These are phyloP conservation scores for Corynorhinus townsendii DNA, from an alignment of 2,113 vertebrate genomes.

Conservation along the genomic window DNA sequence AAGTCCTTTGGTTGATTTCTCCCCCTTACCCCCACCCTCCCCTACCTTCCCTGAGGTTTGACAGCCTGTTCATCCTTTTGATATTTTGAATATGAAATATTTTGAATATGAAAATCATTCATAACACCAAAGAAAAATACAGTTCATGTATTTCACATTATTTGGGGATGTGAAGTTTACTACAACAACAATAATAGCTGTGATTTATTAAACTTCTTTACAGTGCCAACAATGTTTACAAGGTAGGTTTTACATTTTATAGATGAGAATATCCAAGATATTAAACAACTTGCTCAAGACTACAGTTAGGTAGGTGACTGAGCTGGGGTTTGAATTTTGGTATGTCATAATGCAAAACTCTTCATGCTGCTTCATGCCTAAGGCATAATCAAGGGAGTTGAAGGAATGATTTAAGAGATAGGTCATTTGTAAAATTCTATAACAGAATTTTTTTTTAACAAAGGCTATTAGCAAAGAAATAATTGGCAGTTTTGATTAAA, in stretches of 20 bases:
- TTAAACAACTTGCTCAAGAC: background rate
- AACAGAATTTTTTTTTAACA: background rate
- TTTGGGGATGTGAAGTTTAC: background rate
- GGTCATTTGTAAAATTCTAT: background rate
- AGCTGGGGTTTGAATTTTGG: background rate
- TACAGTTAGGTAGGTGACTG: background rate
- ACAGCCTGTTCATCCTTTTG: background rate
- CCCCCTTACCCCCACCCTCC: too few species aligned
- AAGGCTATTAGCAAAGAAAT: background rate
- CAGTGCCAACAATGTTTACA: background rate
- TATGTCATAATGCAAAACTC: background rate
- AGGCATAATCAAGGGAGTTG: background rate
- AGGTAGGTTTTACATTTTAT: background rate
- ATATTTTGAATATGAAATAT: too few species aligned
- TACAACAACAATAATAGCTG: background rate
- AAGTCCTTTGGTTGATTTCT: too few species aligned
- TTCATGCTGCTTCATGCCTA: background rate
- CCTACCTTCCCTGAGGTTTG: too few species aligned
- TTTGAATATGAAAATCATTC: background rate
- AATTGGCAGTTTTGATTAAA: background rate
- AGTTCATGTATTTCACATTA: background rate
- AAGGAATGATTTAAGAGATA: background rate
- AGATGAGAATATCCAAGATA: slow-evolving; percentile 31
- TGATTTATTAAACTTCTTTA: background rate
- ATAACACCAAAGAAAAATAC: background rate